These are phyloP conservation scores for Morelia viridis DNA, from an alignment of 2,797 vertebrate species.

Conservation along the genomic window DNA sequence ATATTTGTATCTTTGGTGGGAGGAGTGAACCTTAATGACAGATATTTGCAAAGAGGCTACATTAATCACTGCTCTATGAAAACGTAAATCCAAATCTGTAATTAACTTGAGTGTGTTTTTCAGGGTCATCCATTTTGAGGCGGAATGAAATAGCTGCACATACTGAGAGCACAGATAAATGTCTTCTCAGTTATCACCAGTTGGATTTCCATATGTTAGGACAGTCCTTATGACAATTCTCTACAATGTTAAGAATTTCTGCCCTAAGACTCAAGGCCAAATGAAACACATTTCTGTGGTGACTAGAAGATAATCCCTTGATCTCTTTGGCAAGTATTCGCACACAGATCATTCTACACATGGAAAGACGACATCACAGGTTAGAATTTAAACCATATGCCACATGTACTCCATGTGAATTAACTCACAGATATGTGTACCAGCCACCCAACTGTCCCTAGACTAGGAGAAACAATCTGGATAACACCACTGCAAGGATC, in stretches of 20 bases:
- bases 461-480: neutral
- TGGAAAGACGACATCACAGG: neutral
- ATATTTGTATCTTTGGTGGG: neutral
- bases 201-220: neutral
- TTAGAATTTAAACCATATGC: slow-evolving; percentile 5
- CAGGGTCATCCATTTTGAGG: neutral
- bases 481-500: neutral
- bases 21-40: neutral
- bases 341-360: neutral
- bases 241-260: neutral
- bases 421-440: neutral
- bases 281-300: neutral
- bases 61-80: neutral
- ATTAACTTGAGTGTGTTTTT: neutral
- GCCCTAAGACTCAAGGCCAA: neutral
- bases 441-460: neutral
- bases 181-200: neutral
- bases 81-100: fast-evolving
- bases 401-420: neutral
- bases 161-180: neutral
- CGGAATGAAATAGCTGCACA: neutral
- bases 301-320: neutral
- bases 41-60: neutral
- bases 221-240: neutral
- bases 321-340: neutral